Conservation (phyloP, 1,140 invertebrate genomes). For the Heliconius himera region DNA sequence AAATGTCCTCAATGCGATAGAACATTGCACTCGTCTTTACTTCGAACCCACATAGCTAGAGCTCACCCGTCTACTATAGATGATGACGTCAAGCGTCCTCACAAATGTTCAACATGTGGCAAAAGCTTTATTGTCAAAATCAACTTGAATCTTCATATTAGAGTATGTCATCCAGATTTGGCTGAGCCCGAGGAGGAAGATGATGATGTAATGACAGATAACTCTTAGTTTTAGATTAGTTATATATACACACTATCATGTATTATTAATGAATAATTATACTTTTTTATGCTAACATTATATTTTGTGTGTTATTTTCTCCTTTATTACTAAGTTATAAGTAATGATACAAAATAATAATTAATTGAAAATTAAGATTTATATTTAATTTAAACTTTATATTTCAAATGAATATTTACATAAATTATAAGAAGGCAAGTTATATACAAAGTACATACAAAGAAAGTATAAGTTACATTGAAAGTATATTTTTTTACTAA, state of each 20-base stretch:
- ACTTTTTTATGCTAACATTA: constrained; percentile 68
- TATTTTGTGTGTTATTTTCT: constrained; percentile 30
- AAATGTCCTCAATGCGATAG: constrained; percentile 73
- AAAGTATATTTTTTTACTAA: no score
- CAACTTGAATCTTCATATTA: constrained; percentile 73
- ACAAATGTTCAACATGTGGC: constrained; percentile 73
- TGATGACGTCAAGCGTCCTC: constrained; percentile 72
- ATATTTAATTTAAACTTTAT: no score
- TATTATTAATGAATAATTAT: constrained; percentile 71
- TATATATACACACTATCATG: constrained; percentile 46
- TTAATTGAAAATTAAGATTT: background rate
- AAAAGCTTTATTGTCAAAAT: constrained; percentile 78
- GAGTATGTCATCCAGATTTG: constrained; percentile 73
- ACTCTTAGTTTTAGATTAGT: constrained; percentile 60
- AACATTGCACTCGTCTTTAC: constrained; percentile 71
- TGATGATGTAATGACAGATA: constrained; percentile 74
- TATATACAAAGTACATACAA: no score
- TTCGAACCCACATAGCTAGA: constrained; percentile 66
- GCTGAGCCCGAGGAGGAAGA: constrained; percentile 74
- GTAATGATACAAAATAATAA: background rate
- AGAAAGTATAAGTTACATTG: no score
- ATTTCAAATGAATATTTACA: no score
- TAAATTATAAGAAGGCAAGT: no score
- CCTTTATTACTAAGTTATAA: background rate
- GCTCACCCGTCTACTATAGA: constrained; percentile 64